Percentiles rank a stretch among this genome's conserved stretches.
phyloP scores from a whole-genome alignment of 2,797 vertebrate species.

The Gambelia wislizenii region DNA sequence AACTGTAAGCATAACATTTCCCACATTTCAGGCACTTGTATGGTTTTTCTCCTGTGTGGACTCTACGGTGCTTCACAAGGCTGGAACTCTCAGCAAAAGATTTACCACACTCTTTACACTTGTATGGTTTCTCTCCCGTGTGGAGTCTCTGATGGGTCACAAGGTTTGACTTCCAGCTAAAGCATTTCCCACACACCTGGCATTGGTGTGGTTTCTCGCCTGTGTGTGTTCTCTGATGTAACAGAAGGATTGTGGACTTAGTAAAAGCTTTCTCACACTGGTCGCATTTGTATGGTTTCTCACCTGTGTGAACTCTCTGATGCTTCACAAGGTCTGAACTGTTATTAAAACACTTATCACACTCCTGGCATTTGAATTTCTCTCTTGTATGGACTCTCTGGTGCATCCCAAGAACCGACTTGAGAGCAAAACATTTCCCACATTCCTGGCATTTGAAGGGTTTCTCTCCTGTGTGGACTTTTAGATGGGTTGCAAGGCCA shows the following conservation, averaged over 20 bases:
- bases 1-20: constrained; percentile 68
- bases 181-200: constrained; percentile 59
- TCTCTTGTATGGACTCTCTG: constrained; percentile 52
- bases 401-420: constrained; percentile 39
- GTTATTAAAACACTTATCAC: too few relatives aligned
- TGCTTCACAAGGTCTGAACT: too few relatives aligned
- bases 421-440: constrained; percentile 2
- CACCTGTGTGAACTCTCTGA: too few relatives aligned
- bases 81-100: constrained; percentile 71
- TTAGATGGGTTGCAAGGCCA: too few relatives aligned
- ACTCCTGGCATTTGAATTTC: constrained; percentile 34
- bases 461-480: too few relatives aligned
- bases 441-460: too few relatives aligned
- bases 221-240: constrained; percentile 64
- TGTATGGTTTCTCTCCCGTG: constrained; percentile 35
- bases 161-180: constrained; percentile 33
- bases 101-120: constrained; percentile 45
- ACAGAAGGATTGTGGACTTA: constrained; percentile 42
- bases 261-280: too few relatives aligned
- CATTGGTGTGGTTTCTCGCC: constrained; percentile 57
- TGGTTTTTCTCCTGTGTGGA: constrained; percentile 69
- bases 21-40: constrained; percentile 67
- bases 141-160: constrained; percentile 43
- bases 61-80: constrained; percentile 69
- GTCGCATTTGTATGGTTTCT: too few relatives aligned